Conservation (phyloP, 2,797 vertebrate species). For the Clarias fuscus region DNA sequence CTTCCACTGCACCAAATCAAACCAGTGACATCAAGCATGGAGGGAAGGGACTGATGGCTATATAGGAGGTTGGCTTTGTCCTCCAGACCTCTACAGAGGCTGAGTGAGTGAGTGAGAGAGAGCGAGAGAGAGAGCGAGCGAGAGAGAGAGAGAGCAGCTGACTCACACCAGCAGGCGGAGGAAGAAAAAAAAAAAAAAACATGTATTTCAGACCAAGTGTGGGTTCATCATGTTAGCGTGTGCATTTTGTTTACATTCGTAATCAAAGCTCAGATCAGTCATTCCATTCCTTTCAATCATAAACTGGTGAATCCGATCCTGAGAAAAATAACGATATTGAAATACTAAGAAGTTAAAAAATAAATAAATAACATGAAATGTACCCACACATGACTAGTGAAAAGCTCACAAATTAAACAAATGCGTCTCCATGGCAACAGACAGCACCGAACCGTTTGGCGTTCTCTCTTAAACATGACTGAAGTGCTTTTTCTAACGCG, state of each 20-base stretch:
- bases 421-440: constrained; percentile 41
- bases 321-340: background rate
- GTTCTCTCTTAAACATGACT: constrained; percentile 12
- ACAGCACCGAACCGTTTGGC: constrained; percentile 9
- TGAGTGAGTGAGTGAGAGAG: background rate
- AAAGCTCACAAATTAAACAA: constrained; percentile 35
- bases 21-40: constrained; percentile 43
- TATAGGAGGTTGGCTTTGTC: constrained; percentile 35
- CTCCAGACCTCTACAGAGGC: constrained; percentile 32
- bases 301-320: background rate
- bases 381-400: constrained; percentile 17
- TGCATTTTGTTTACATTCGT: constrained; percentile 37
- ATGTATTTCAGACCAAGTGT: constrained; percentile 8
- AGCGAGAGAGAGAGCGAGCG: background rate
- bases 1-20: constrained; percentile 49
- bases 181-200: background rate
- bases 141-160: constrained; percentile 24
- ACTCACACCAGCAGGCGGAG: constrained; percentile 39
- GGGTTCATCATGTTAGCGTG: background rate
- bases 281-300: background rate
- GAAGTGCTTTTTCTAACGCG: background rate
- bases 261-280: background rate
- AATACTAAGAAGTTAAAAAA: background rate
- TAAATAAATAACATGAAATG: background rate
- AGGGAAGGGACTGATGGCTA: constrained; percentile 34